These are phyloP conservation scores for Xiphorhynchus elegans DNA, from an alignment of 2,113 vertebrate genomes.

Conservation along the genomic window DNA sequence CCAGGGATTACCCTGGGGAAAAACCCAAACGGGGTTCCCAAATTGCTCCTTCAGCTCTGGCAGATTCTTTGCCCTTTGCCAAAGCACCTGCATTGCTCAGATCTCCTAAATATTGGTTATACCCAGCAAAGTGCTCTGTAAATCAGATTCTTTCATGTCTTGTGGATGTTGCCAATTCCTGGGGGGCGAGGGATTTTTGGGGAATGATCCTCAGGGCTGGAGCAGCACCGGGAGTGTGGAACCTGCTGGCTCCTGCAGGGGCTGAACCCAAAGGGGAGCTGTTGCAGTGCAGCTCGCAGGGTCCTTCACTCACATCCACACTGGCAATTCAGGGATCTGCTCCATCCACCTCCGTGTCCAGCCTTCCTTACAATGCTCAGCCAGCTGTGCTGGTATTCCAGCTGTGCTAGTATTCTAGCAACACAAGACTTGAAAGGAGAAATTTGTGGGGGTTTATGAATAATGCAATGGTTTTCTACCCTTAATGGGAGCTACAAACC, in stretches of 20 bases:
- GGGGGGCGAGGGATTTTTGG: neutral
- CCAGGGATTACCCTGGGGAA: neutral
- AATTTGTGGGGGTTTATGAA: neutral
- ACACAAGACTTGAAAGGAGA: neutral
- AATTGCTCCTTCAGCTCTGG: neutral
- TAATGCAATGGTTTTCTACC: neutral
- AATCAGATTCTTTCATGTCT: neutral
- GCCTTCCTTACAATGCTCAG: neutral
- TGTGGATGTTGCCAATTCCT: rapidly evolving
- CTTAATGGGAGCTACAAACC: neutral
- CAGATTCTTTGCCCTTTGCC: neutral
- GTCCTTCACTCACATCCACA: neutral
- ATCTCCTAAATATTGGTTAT: neutral
- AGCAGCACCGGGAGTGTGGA: rapidly evolving
- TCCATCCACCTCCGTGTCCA: neutral
- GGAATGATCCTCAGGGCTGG: neutral
- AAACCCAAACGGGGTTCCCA: neutral
- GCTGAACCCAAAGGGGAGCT: neutral
- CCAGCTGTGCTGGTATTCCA: neutral
- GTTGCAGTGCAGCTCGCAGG: too few species aligned
- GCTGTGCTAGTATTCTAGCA: rapidly evolving
- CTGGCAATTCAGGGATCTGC: neutral
- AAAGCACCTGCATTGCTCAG: neutral
- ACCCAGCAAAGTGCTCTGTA: neutral
- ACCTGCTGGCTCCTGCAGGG: neutral